Conservation (phyloP, 2,113 vertebrate genomes). For the Tautogolabrus adspersus region DNA sequence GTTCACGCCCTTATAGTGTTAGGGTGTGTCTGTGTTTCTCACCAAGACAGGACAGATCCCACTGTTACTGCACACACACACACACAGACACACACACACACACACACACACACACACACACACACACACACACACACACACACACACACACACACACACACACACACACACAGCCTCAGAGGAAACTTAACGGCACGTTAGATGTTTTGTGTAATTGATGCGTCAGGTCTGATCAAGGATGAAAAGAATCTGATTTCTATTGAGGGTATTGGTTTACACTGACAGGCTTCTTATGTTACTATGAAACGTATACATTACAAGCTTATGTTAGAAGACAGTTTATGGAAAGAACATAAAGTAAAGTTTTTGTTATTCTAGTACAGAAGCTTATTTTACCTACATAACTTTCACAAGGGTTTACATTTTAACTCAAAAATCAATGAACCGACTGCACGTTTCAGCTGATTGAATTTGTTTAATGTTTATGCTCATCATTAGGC, state of each 20-base stretch:
- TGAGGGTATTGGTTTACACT: neutral
- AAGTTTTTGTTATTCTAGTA: neutral
- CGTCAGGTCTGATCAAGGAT: neutral
- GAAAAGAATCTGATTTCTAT: neutral
- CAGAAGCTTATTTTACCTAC: neutral
- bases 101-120: too few relatives aligned
- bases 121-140: too few relatives aligned
- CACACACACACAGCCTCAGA: constrained; percentile 1
- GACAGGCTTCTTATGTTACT: neutral
- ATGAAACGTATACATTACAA: neutral
- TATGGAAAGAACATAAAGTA: too few relatives aligned
- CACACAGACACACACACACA: neutral
- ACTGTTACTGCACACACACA: constrained; percentile 22
- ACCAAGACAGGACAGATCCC: constrained; percentile 17
- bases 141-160: too few relatives aligned
- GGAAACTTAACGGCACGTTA: neutral
- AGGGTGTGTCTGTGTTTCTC: constrained; percentile 28
- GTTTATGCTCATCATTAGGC: neutral
- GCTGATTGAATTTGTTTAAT: constrained; percentile 1
- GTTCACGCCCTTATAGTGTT: neutral
- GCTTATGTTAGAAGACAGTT: neutral
- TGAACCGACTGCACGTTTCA: neutral
- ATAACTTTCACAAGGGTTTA: neutral
- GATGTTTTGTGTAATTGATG: constrained; percentile 7
- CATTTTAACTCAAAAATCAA: too few relatives aligned